Base-by-base conservation (phyloP, 1,140 invertebrate species). In the Episyrphus balteatus region DNA sequence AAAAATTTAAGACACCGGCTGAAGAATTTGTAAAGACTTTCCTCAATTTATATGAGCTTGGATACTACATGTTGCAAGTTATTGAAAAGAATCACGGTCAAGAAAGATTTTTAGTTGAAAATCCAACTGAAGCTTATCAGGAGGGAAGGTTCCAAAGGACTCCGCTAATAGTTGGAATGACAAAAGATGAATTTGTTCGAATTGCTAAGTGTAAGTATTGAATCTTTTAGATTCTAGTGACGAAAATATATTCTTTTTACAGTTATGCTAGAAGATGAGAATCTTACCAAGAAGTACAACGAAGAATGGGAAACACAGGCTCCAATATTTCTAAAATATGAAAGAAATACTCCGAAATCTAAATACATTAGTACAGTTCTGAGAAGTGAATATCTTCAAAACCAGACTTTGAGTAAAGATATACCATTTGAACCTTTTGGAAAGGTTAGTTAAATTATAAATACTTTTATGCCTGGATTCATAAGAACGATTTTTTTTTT, bases 71-170 rank as follows among this genome's bases (percentile, higher is more conserved):
- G 79, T 49, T 50, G 3, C 79, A 82, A 3, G 78, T 83, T 1
- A 70, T 86, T 5, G 84, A 87, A 57, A 69, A 72, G 5, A 76
- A 82, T 55, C 75, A 78, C 48, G 81, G 80, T 0, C 76, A 82
- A 44, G 75, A 82, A 53, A 71, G 79, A 44, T 86, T 83, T 57
- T 61, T 86, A 6, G 54, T 74, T 0, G 74, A 73, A n/a, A 63
- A 81, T 55, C 82, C 83, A 0, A 55, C 70, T 13, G 70, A 76
- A 31, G 61, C 79, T 0, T 73, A 82, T 1, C 56, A 60, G 15
- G 52, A 70, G 17, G 78, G 78, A 0, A 66, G 78, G 17, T 74
- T 83, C 50, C 54, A 76, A 14, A 73, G 79, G 34, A 76, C 84
- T 7, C 83, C 84, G 0, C 56, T 80, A 13, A 77, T 86, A 12